Base-by-base conservation (phyloP, 2,888 invertebrate genomes). In the Melanchra persicariae region DNA sequence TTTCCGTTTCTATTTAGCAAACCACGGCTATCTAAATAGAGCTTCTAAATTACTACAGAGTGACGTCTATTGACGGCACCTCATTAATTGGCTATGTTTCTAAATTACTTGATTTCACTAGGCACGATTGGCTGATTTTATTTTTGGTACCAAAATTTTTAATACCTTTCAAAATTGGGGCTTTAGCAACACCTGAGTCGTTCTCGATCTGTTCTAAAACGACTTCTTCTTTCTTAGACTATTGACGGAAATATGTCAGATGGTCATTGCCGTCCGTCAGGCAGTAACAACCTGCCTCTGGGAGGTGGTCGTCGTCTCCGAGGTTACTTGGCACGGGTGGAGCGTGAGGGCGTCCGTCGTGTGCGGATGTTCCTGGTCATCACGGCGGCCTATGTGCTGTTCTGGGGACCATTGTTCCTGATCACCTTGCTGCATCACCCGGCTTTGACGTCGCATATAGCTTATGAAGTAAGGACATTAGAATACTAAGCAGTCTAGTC, bases 341-440 rank as follows among this genome's bases (percentile, higher is more conserved):
- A 98, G 90, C 95, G 97, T 40, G 98, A 98, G 89, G 98, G 98
- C 0, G 97, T 98, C 62, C 97, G 98, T 84, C 96, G 98, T 71
- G 98, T 98, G 65, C 97, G 98, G 92, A 98, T 98, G 97, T 98
- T 98, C 93, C 97, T 98, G 76, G 97, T 98, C 86, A 98, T 98
- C 89, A 98, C 98, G 0, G 97, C 97, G 0, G 98, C 98, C 40
- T 99, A 98, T 92, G 97, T 98, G 55, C 96, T 98, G 65, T 98
- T 98, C 94, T 99, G 99, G 98, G 98, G 98, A 78, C 99, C 98
- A 19, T 95, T 99, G 79, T 99, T 98, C 94, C 97, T 98, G 84
- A 98, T 98, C 85, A 98, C 98, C 3, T 95, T 98, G 78, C 96
- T 98, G 67, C 97, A 98, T 90, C 98, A 98, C 89, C 98, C 98